Evolutionary conservation across 2,888 invertebrate genomes (phyloP).

Genomic region (Limnephilus rhombicus): DNA sequence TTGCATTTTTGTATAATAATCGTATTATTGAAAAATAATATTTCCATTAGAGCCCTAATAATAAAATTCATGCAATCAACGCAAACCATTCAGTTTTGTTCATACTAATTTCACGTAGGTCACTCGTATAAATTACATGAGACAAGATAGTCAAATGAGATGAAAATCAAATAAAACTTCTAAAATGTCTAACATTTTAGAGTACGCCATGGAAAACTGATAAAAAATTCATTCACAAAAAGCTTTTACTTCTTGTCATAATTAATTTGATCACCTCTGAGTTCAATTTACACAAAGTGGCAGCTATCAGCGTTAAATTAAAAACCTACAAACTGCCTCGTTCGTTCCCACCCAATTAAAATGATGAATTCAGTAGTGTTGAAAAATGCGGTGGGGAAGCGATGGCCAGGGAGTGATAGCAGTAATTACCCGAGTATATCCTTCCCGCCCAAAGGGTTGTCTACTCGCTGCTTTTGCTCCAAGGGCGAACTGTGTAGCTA

Average conservation of each 20-base stretch:
- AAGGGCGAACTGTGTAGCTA: background rate
- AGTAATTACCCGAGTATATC: conserved; percentile 43
- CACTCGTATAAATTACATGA: background rate
- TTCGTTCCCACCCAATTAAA: conserved; percentile 28
- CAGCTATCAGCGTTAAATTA: background rate
- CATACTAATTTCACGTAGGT: too few species aligned
- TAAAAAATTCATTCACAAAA: background rate
- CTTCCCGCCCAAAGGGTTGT: conserved; percentile 33
- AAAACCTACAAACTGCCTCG: conserved; percentile 14
- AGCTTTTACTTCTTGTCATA: background rate
- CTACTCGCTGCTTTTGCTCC: background rate
- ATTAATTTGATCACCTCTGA: conserved; percentile 3
- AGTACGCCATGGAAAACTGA: background rate
- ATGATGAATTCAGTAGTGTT: conserved; percentile 17
- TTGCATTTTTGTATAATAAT: too few species aligned
- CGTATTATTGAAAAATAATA: too few species aligned
- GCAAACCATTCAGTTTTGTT: too few species aligned
- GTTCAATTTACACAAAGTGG: conserved; percentile 2
- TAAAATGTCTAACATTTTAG: background rate
- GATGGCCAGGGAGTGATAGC: conserved; percentile 42
- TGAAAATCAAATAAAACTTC: background rate
- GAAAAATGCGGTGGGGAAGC: conserved; percentile 26
- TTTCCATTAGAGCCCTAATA: too few species aligned
- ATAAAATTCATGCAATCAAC: too few species aligned
- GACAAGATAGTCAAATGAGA: background rate